A percentile compares a stretch with the other conserved stretches of the same genome.
phyloP scores from a whole-genome alignment of 2,888 invertebrate genomes.

The Petrophora chlorosata region DNA sequence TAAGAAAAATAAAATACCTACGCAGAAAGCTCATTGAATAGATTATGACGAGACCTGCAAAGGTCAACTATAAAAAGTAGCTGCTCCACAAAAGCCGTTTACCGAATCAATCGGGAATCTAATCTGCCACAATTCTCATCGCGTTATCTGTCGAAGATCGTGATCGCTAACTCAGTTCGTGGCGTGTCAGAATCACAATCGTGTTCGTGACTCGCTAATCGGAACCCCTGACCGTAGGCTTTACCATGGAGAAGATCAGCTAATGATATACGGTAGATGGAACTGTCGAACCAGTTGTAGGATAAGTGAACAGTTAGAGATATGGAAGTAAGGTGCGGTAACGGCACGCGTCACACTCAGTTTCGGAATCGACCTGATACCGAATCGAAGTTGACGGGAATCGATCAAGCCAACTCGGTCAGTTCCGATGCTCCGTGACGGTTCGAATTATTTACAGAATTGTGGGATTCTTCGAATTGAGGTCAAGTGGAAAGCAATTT shows the following conservation, averaged over 20 bases:
- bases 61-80: conserved; percentile 32
- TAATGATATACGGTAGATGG: neutral
- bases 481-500: conserved; percentile 14
- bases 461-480: conserved; percentile 33
- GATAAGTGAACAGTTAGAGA: neutral
- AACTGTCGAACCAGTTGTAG: neutral
- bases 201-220: conserved; percentile 60
- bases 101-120: conserved; percentile 33
- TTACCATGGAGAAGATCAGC: conserved; percentile 2
- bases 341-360: conserved; percentile 49
- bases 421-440: conserved; percentile 31
- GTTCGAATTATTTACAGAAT: conserved; percentile 35
- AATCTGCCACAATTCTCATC: conserved; percentile 37
- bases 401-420: conserved; percentile 36
- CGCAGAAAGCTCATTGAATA: conserved; percentile 8
- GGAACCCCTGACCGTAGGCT: conserved; percentile 47
- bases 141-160: conserved; percentile 42
- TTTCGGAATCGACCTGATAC: conserved; percentile 37
- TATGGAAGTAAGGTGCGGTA: conserved; percentile 32
- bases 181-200: conserved; percentile 49
- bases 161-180: conserved; percentile 55
- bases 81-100: conserved; percentile 33
- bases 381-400: conserved; percentile 37
- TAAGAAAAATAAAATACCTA: neutral
- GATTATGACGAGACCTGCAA: conserved; percentile 10